Conservation (phyloP, 2,113 vertebrate species). For the Syngnathus scovelli region DNA sequence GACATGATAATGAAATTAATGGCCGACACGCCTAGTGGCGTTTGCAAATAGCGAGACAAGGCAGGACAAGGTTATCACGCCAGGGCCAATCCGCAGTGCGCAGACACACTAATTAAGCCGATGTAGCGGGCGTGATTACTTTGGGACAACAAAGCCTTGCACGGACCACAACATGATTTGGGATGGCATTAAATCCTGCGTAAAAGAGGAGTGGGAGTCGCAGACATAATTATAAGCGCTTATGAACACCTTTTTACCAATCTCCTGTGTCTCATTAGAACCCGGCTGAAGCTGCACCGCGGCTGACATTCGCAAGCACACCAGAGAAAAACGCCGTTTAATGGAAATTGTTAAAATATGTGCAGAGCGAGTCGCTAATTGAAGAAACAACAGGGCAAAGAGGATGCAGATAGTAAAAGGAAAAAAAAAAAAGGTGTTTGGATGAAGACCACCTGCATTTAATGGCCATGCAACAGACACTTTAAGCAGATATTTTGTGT, state of each 20-base stretch:
- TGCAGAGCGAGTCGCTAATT: constrained; percentile 45
- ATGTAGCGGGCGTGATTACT: constrained; percentile 56
- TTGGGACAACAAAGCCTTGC: constrained; percentile 56
- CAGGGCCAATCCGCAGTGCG: constrained; percentile 39
- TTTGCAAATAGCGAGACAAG: constrained; percentile 13
- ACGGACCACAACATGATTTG: constrained; percentile 54
- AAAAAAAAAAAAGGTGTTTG: background rate
- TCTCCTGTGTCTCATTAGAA: constrained; percentile 60
- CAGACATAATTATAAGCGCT: constrained; percentile 59
- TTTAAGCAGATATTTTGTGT: too few relatives aligned
- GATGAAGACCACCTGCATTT: constrained; percentile 11
- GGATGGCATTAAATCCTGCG: constrained; percentile 56
- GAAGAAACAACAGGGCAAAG: constrained; percentile 19
- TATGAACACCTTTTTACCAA: constrained; percentile 64
- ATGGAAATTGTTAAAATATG: constrained; percentile 52
- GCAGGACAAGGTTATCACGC: constrained; percentile 32
- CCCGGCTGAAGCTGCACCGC: constrained; percentile 29
- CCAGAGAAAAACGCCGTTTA: constrained; percentile 43
- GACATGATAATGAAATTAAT: background rate
- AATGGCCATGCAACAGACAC: background rate
- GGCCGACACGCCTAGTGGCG: background rate
- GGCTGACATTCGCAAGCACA: constrained; percentile 1
- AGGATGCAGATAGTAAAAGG: background rate
- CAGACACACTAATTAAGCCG: constrained; percentile 58
- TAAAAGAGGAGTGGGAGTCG: constrained; percentile 52